These are phyloP conservation scores for Mobula birostris DNA, from an alignment of 2,113 vertebrate species.

Conservation along the genomic window DNA sequence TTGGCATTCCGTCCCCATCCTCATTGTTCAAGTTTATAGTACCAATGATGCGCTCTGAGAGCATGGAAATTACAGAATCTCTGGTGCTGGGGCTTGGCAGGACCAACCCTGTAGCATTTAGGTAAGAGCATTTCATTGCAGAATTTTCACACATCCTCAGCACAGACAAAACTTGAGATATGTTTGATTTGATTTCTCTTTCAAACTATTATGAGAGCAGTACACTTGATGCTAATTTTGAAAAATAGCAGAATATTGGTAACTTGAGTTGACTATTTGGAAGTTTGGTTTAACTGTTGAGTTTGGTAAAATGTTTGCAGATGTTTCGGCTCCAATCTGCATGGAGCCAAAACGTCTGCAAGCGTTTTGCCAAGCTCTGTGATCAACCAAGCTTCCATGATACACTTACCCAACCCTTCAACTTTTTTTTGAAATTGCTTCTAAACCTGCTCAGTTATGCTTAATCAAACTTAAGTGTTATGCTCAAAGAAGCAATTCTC, in stretches of 20 bases:
- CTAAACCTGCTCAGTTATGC: neutral
- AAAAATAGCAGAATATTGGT: too few relatives aligned
- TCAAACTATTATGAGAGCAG: neutral
- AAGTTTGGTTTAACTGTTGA: too few relatives aligned
- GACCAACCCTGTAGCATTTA: conserved; percentile 95
- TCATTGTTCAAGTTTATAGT: conserved; percentile 97
- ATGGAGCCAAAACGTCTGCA: too few relatives aligned
- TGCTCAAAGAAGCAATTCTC: neutral
- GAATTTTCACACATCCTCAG: neutral
- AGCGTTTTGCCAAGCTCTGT: too few relatives aligned
- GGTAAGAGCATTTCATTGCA: conserved; percentile 56
- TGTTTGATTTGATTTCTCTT: neutral
- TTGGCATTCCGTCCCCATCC: conserved; percentile 90
- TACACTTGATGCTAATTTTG: neutral
- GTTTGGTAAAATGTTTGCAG: too few relatives aligned
- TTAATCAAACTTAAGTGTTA: neutral
- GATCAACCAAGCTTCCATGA: too few relatives aligned
- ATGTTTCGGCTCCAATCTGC: too few relatives aligned
- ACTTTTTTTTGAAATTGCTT: neutral
- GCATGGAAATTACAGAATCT: conserved; percentile 98
- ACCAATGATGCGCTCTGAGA: conserved; percentile 99
- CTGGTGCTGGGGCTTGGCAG: conserved; percentile 97
- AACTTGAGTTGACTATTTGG: too few relatives aligned
- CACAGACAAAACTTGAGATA: neutral
- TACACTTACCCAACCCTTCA: neutral